Conservation (phyloP, 2,888 invertebrate species). For the Falcaria lacertinaria region DNA sequence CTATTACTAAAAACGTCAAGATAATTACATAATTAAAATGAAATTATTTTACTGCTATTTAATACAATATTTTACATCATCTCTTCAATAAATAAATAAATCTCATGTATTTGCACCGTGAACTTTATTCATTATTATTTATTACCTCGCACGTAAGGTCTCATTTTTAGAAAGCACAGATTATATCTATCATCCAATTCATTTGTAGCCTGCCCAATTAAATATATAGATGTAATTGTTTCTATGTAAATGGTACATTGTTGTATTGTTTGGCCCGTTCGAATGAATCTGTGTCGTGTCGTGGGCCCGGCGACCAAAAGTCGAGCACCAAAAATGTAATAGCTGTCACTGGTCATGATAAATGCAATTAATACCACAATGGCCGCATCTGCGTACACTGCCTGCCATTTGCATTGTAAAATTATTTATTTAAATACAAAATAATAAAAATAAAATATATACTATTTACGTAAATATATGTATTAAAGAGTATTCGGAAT, state of each 20-base stretch:
- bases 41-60: too few relatives aligned
- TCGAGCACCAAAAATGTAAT: conserved; percentile 79
- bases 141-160: too few relatives aligned
- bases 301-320: conserved; percentile 49
- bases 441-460: too few relatives aligned
- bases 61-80: too few relatives aligned
- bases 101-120: too few relatives aligned
- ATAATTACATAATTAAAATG: too few relatives aligned
- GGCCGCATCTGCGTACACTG: conserved; percentile 54
- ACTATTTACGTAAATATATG: too few relatives aligned
- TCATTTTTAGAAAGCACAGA: neutral
- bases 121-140: too few relatives aligned
- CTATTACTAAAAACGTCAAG: too few relatives aligned
- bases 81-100: too few relatives aligned
- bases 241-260: conserved; percentile 45
- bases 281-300: conserved; percentile 54
- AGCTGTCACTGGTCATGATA: conserved; percentile 75
- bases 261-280: conserved; percentile 53
- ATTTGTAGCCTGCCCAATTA: conserved; percentile 16
- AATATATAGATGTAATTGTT: conserved; percentile 35
- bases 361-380: conserved; percentile 78
- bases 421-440: conserved; percentile 3
- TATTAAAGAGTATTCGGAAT: too few relatives aligned
- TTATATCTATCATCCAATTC: neutral
- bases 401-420: conserved; percentile 18